A percentile compares a stretch with the other conserved stretches of the same genome.
Conservation (phyloP, 1,140 invertebrate genomes). For the Homarus americanus region DNA sequence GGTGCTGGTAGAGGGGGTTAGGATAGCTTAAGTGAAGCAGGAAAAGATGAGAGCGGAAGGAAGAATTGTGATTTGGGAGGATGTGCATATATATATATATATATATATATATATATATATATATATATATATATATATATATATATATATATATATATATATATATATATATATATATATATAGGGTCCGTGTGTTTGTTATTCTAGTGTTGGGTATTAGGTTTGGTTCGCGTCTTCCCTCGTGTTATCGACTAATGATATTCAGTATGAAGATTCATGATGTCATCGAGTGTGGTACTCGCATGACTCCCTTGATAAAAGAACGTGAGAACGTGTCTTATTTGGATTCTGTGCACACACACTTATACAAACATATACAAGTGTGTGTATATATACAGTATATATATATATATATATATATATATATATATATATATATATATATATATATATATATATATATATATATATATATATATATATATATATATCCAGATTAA, state of each 20-base stretch:
- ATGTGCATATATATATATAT: slow-evolving; percentile 20
- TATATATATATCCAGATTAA: slow-evolving; percentile 34
- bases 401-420: slow-evolving; percentile 1
- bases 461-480: slow-evolving; percentile 26
- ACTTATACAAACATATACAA: too few species aligned
- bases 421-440: slow-evolving; percentile 13
- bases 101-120: slow-evolving; percentile 34
- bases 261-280: too few species aligned
- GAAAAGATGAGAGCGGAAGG: not conserved
- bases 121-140: slow-evolving; percentile 34
- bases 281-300: too few species aligned
- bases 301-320: too few species aligned
- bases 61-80: not conserved
- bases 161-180: slow-evolving; percentile 6
- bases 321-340: too few species aligned
- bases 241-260: too few species aligned
- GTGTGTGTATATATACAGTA: too few species aligned
- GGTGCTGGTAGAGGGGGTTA: too few species aligned
- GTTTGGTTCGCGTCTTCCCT: too few species aligned
- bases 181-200: not conserved
- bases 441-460: slow-evolving; percentile 32
- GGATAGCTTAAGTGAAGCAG: too few species aligned
- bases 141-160: slow-evolving; percentile 5
- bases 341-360: too few species aligned
- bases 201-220: too few species aligned